Evolutionary conservation across 2,113 vertebrate species (phyloP), one percentile per base, ranked within the genome.

Genomic region (Piaya cayana): DNA sequence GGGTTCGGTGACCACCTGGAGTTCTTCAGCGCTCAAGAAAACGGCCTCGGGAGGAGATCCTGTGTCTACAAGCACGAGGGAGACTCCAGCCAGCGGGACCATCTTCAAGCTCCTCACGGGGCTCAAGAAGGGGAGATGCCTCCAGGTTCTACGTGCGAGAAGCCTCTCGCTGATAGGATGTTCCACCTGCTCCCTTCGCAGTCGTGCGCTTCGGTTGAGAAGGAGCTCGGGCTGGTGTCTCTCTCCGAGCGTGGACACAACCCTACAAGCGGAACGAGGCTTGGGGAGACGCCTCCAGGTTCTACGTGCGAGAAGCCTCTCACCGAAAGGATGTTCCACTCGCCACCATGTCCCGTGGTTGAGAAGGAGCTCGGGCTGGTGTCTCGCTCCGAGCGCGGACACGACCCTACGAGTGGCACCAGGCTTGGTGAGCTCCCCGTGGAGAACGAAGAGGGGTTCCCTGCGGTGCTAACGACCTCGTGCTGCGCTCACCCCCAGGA

Each of bases 401-500:
- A 63, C 2, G 14, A 18, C 47, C 52, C 37, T 5, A 6, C 0
- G 0, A 70, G 56, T 1, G 27, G 52, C 5, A 34, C 30, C 34
- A 8, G 56, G n/a, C 36, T 39, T 6, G 18, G 6, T 2, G 58
- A 50, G 2, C 88, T 36, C 2, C 16, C 86, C 22, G 27, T 15
- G 21, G 86, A 58, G 4, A 65, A 64, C 2, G n/a, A 82, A 63
- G 94, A 92, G 52, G 92, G 22, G 64, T 62, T 92, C 43, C 50
- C 90, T 2, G 9, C 64, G 11, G 86, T 86, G 52, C 12, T 39
- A 53, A 79, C 58, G 58, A 84, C 15, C 27, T 74, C 97, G 98
- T 42, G 98, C 96, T 75, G 97, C 98, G 20, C 86, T 6, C 72
- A 90, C 1, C 84, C 69, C 2, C 92, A 2, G 92, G 82, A 74